Conservation (phyloP, 1,140 invertebrate species). For the Belonocnema kinseyi region DNA sequence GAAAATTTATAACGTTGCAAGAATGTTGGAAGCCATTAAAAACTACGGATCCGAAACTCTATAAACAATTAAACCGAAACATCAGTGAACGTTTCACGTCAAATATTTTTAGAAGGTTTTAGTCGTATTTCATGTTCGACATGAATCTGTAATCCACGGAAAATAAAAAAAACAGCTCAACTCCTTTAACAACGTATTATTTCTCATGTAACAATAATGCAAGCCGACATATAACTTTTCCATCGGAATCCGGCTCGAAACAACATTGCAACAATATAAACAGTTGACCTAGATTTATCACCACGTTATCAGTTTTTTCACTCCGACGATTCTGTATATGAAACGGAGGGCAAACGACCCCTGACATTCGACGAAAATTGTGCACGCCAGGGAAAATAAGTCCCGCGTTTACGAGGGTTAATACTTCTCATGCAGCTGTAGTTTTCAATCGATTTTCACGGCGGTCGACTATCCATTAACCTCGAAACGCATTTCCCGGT, state of each 20-base stretch:
- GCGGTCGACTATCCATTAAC: slow-evolving; percentile 26
- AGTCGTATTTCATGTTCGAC: slow-evolving; percentile 3
- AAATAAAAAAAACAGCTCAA: neutral
- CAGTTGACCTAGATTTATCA: slow-evolving; percentile 25
- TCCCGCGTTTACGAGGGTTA: slow-evolving; percentile 26
- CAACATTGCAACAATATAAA: slow-evolving; percentile 28
- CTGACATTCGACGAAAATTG: neutral
- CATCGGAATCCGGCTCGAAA: neutral
- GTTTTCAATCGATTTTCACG: slow-evolving; percentile 23
- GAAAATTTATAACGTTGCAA: too few species aligned
- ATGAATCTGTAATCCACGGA: neutral
- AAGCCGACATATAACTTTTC: slow-evolving; percentile 4
- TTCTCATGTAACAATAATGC: slow-evolving; percentile 1
- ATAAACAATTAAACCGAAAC: too few species aligned
- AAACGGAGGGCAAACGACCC: neutral
- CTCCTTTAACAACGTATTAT: slow-evolving; percentile 11
- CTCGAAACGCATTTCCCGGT: slow-evolving; percentile 11
- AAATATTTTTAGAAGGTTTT: too few species aligned
- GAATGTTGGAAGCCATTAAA: too few species aligned
- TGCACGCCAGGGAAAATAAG: slow-evolving; percentile 10
- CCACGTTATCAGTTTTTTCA: neutral
- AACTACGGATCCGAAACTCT: too few species aligned
- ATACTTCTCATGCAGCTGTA: neutral
- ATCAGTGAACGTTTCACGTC: too few species aligned
- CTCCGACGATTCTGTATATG: neutral